phyloP scores from a whole-genome alignment of 2,797 vertebrate genomes.

The Sphenodon punctatus region DNA sequence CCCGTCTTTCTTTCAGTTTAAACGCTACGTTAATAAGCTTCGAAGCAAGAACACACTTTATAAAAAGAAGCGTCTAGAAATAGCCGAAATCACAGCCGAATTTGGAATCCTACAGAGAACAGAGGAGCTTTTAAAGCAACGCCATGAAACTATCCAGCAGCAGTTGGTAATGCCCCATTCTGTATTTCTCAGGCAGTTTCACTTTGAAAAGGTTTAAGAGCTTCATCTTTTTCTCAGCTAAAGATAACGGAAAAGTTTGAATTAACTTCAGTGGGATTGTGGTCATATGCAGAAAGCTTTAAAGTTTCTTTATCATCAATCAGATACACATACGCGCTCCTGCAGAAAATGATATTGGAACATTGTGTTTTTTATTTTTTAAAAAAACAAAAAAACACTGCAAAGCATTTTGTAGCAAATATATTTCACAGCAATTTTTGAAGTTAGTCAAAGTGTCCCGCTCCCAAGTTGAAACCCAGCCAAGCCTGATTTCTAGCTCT shows the following conservation, averaged over 20 bases:
- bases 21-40: slow-evolving; percentile 90
- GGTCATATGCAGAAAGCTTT: neutral
- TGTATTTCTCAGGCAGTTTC: too few species aligned
- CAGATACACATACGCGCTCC: neutral
- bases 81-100: slow-evolving; percentile 87
- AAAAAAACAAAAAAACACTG: neutral
- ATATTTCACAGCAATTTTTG: slow-evolving; percentile 10
- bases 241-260: slow-evolving; percentile 4
- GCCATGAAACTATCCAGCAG: slow-evolving; percentile 83
- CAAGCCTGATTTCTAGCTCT: slow-evolving; percentile 7
- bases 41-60: slow-evolving; percentile 88
- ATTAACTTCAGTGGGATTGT: neutral
- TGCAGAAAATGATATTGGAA: neutral
- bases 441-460: slow-evolving; percentile 33
- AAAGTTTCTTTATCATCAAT: neutral
- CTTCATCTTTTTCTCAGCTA: slow-evolving; percentile 32
- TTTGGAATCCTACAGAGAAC: slow-evolving; percentile 92
- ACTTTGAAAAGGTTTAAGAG: neutral
- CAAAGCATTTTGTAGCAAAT: slow-evolving; percentile 23
- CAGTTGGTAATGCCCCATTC: slow-evolving; percentile 85
- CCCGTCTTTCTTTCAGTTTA: slow-evolving; percentile 80
- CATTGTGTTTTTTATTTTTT: too few species aligned
- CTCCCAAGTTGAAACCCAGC: slow-evolving; percentile 20
- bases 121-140: slow-evolving; percentile 89
- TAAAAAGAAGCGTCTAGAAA: slow-evolving; percentile 90